Percentiles rank a stretch among this genome's conserved stretches.
Conservation (phyloP, 2,113 vertebrate species). For the Chloropsis cyanopogon region DNA sequence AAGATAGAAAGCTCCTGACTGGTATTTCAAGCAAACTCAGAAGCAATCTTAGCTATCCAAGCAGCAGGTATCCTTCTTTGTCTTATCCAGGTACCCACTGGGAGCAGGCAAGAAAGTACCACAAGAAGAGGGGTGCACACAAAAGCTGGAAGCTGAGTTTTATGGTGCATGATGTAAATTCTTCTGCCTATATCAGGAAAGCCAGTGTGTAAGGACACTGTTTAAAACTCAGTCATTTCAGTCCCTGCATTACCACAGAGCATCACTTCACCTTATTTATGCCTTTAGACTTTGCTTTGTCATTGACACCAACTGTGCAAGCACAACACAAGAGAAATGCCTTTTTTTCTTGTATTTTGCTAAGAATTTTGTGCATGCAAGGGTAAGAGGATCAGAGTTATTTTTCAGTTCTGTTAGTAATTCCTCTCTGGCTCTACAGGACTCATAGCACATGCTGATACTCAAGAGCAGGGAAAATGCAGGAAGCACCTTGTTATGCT, state of each 20-base stretch:
- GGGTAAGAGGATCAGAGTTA: background rate
- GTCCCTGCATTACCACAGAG: background rate
- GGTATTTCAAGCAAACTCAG: background rate
- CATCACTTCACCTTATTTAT: background rate
- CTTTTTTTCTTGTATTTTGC: background rate
- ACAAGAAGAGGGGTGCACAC: background rate
- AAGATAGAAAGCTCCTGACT: background rate
- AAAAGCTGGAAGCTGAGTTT: background rate
- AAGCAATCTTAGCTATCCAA: background rate
- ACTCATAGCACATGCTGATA: background rate
- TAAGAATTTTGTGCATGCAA: background rate
- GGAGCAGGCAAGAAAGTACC: background rate
- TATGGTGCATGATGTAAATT: rapidly evolving
- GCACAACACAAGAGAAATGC: background rate
- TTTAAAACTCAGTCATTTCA: background rate
- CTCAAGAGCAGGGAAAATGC: background rate
- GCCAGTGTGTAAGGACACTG: background rate
- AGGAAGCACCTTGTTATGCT: background rate
- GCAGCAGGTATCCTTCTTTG: background rate
- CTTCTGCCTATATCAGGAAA: background rate
- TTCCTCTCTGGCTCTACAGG: background rate
- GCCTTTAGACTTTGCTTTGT: background rate
- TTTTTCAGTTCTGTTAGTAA: background rate
- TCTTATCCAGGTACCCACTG: background rate
- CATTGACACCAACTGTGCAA: background rate